A percentile compares a stretch with the other conserved stretches of the same genome.
These are phyloP conservation scores for Triplophysa tibetana DNA, from an alignment of 2,113 vertebrate genomes.

Conservation along the genomic window DNA sequence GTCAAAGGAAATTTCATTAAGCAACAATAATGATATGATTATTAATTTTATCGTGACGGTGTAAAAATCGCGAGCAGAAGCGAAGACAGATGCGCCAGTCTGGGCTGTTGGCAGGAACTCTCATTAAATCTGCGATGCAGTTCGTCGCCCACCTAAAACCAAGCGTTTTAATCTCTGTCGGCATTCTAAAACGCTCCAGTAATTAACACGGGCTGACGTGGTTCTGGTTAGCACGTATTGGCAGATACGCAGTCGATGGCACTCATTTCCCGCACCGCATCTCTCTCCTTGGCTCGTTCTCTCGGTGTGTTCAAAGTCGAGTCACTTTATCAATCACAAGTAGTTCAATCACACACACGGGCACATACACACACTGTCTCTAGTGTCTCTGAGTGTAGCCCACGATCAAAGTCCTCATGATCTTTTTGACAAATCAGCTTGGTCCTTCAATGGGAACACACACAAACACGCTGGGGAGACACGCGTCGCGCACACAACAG, in stretches of 20 bases:
- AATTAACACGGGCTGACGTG: constrained; percentile 28
- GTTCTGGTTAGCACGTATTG: background rate
- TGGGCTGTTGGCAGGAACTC: constrained; percentile 18
- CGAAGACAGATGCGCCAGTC: background rate
- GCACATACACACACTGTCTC: constrained; percentile 28
- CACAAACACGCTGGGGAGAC: background rate
- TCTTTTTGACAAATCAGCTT: constrained; percentile 64
- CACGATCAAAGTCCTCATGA: constrained; percentile 68
- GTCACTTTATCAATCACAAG: constrained; percentile 49
- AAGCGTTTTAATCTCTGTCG: constrained; percentile 1
- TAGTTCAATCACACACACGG: constrained; percentile 62
- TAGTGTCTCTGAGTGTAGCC: constrained; percentile 54
- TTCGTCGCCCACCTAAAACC: constrained; percentile 31
- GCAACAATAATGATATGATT: constrained; percentile 24
- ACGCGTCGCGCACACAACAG: background rate
- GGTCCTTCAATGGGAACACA: constrained; percentile 38
- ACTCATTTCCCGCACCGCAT: constrained; percentile 11
- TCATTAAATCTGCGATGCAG: constrained; percentile 23
- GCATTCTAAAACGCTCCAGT: constrained; percentile 9
- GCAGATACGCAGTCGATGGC: background rate
- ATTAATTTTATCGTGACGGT: constrained; percentile 14
- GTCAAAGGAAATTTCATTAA: constrained; percentile 17
- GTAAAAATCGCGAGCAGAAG: constrained; percentile 1
- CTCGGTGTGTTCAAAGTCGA: constrained; percentile 52
- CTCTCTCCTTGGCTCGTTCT: background rate